These are phyloP conservation scores for Gasterosteus aculeatus DNA, from an alignment of 2,113 vertebrate genomes.

Conservation along the genomic window DNA sequence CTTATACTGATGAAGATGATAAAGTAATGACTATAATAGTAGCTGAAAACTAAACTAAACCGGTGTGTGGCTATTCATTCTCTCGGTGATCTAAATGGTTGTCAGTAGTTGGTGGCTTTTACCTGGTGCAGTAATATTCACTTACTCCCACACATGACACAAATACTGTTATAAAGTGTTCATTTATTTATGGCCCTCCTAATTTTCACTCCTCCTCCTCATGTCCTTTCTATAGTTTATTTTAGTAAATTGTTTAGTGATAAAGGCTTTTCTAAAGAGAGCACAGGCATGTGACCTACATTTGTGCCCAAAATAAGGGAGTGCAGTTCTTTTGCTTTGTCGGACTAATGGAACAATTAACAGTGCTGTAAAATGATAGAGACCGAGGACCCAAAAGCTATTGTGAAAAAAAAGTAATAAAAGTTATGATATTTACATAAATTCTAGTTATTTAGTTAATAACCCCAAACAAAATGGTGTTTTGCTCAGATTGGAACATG, in stretches of 20 bases:
- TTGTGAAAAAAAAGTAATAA: no score
- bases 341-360: slow-evolving; percentile 4
- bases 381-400: neutral
- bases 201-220: slow-evolving; percentile 17
- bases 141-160: slow-evolving; percentile 2
- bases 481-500: no score
- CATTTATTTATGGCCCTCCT: slow-evolving; percentile 34
- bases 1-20: neutral
- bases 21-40: neutral
- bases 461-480: no score
- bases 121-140: neutral
- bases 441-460: no score
- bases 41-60: neutral
- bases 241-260: slow-evolving; percentile 13
- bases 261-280: slow-evolving; percentile 19
- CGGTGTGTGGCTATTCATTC: neutral
- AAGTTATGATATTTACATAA: no score
- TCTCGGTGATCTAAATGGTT: neutral
- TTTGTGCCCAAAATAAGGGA: slow-evolving; percentile 25
- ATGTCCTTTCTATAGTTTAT: slow-evolving; percentile 18
- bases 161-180: neutral
- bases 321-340: slow-evolving; percentile 16
- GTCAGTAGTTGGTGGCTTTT: neutral
- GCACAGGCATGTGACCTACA: slow-evolving; percentile 29
- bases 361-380: neutral